Percentiles rank a stretch among this genome's conserved stretches.
These are phyloP conservation scores for Catotricha subobsoleta DNA, from an alignment of 2,888 invertebrate genomes.

Conservation along the genomic window DNA sequence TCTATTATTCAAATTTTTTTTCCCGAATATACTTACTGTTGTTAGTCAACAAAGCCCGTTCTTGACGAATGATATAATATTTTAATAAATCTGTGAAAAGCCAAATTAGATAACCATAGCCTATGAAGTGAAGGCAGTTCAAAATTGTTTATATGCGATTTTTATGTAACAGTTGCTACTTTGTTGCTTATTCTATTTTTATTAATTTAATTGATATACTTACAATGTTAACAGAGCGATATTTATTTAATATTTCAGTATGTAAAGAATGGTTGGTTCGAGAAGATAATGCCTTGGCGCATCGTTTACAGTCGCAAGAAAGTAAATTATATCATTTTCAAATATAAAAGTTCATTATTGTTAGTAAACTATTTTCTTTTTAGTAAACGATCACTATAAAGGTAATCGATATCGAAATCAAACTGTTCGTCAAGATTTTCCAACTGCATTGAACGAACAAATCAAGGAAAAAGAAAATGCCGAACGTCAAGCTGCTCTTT, in stretches of 20 bases:
- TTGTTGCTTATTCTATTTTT: too few relatives aligned
- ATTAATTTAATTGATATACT: too few relatives aligned
- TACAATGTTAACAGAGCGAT: too few relatives aligned
- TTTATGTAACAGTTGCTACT: too few relatives aligned
- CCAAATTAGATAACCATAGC: too few relatives aligned
- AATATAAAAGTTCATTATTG: background rate
- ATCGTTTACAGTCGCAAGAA: constrained; percentile 64
- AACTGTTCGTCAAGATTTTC: constrained; percentile 59
- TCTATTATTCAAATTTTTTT: too few relatives aligned
- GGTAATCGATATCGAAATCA: constrained; percentile 59
- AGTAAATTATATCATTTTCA: constrained; percentile 33
- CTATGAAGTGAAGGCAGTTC: too few relatives aligned
- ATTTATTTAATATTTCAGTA: constrained; percentile 36
- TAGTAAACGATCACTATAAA: constrained; percentile 56
- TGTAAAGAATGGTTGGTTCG: constrained; percentile 69
- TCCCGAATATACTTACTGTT: too few relatives aligned
- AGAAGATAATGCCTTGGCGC: constrained; percentile 67
- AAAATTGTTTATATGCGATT: too few relatives aligned
- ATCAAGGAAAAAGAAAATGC: constrained; percentile 45
- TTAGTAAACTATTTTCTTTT: constrained; percentile 9
- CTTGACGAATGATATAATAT: too few relatives aligned
- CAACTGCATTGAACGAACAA: constrained; percentile 56
- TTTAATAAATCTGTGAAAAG: too few relatives aligned
- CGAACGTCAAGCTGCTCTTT: constrained; percentile 40
- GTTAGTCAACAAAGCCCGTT: too few relatives aligned